These are phyloP conservation scores for Coecobrya sp. DNA, from an alignment of 2,888 invertebrate species.

Conservation along the genomic window DNA sequence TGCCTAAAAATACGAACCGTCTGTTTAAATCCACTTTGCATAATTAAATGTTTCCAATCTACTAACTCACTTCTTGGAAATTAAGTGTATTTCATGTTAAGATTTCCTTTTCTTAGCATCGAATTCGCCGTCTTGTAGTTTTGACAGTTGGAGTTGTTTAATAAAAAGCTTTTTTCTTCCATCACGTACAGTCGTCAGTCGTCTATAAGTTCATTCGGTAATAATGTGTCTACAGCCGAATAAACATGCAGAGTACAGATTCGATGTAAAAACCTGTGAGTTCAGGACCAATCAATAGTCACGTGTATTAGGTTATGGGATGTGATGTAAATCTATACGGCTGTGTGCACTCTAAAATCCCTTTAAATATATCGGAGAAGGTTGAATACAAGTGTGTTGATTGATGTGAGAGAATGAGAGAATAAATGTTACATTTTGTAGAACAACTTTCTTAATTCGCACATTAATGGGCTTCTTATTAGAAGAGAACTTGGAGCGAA, in stretches of 20 bases:
- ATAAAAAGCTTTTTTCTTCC: not conserved
- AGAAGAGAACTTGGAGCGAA: not conserved
- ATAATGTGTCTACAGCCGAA: too few species aligned
- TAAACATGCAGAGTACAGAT: too few species aligned
- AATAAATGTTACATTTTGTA: constrained; percentile 1
- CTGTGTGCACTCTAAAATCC: not conserved
- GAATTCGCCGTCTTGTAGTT: not conserved
- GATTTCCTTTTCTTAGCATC: not conserved
- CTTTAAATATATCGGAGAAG: not conserved
- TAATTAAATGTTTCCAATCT: constrained; percentile 45
- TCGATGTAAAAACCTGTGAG: not conserved
- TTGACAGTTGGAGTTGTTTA: too few species aligned
- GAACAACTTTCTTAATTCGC: constrained; percentile 18
- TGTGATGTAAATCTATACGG: too few species aligned
- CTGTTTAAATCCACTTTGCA: constrained; percentile 1
- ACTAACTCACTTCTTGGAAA: not conserved
- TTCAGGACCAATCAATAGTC: constrained; percentile 11
- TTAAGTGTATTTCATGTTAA: not conserved
- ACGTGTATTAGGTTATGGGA: not conserved
- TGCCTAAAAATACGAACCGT: not conserved
- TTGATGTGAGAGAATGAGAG: not conserved
- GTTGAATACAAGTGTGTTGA: not conserved
- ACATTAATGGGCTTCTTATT: not conserved
- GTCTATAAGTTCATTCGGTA: too few species aligned
- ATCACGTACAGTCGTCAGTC: too few species aligned